Percentiles rank a stretch among this genome's conserved stretches.
Conservation (phyloP, 2,888 invertebrate genomes). For the Epicampocera succincta region DNA sequence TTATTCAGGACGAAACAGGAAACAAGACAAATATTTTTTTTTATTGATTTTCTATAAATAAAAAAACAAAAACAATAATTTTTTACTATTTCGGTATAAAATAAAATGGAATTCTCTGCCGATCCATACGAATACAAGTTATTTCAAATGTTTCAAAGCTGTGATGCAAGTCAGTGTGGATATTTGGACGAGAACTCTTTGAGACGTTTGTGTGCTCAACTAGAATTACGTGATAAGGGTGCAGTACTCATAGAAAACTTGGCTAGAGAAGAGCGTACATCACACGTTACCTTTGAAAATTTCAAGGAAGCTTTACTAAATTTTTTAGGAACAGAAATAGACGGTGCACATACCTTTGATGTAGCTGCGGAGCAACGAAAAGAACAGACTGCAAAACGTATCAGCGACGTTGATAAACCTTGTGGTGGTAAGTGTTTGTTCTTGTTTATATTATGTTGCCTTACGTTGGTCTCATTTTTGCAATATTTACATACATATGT, state of each 20-base stretch:
- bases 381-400: conserved; percentile 26
- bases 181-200: conserved; percentile 87
- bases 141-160: conserved; percentile 90
- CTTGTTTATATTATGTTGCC: background rate
- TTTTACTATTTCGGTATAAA: conserved; percentile 11
- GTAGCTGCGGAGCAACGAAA: conserved; percentile 42
- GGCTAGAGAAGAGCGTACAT: conserved; percentile 80
- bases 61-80: conserved; percentile 21
- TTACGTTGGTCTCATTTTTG: background rate
- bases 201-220: conserved; percentile 87
- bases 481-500: background rate
- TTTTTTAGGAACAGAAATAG: conserved; percentile 84
- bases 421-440: conserved; percentile 59
- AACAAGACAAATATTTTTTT: conserved; percentile 31
- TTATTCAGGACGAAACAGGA: conserved; percentile 25
- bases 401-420: conserved; percentile 29
- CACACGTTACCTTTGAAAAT: conserved; percentile 86
- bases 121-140: conserved; percentile 92
- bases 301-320: conserved; percentile 89
- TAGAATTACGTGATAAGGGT: conserved; percentile 89
- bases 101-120: conserved; percentile 70
- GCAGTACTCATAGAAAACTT: conserved; percentile 85
- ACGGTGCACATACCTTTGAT: conserved; percentile 70
- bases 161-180: conserved; percentile 87
- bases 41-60: conserved; percentile 52